Base-by-base conservation (phyloP, 2,113 vertebrate genomes). In the Caranx ignobilis region DNA sequence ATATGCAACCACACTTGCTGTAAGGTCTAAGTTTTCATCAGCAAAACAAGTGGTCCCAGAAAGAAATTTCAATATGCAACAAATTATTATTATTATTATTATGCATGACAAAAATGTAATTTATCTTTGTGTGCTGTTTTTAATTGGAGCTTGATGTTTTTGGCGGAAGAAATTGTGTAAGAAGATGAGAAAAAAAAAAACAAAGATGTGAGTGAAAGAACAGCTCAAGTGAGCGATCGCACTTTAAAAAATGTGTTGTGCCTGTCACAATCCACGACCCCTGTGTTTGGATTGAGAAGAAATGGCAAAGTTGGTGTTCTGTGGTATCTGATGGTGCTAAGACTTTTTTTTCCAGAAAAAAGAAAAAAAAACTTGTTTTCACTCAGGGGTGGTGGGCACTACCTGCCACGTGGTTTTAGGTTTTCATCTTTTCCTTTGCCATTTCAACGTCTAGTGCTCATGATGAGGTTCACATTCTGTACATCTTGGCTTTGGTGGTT, bases 241-340 rank as follows among this genome's bases (percentile, higher is more conserved):
- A 94, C 94, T 95, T 95, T 94, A 87, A 87, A 71, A 57, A 80
- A 65, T 43, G 75, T 89, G 84, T 87, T 71, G 88, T 87, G 86
- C 80, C 88, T 84, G 85, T 91, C 79, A 39, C 76, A 74, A 67
- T 89, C 85, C 65, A 69, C 77, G 59, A 80, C 35, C 35, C 3
- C 35, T 3, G 31, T 65, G 48, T 87, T 82, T 83, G 85, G 86
- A 63, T 85, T 84, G 79, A 74, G 77, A 64, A 45, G 64, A 74
- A 87, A 84, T 57, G 77, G 68, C 71, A 69, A 78, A 82, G 45
- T 52, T 76, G 77, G 75, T 39, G 47, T 90, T 86, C 52, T 87
- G 76, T 81, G 70, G 83, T 86, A 65, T 89, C 74, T 48, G 90
- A 93, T 18, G 89, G 92, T 92, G 93, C 94, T 91, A 92, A 85